These are phyloP conservation scores for Alethe diademata DNA, from an alignment of 2,113 vertebrate genomes.

Conservation along the genomic window DNA sequence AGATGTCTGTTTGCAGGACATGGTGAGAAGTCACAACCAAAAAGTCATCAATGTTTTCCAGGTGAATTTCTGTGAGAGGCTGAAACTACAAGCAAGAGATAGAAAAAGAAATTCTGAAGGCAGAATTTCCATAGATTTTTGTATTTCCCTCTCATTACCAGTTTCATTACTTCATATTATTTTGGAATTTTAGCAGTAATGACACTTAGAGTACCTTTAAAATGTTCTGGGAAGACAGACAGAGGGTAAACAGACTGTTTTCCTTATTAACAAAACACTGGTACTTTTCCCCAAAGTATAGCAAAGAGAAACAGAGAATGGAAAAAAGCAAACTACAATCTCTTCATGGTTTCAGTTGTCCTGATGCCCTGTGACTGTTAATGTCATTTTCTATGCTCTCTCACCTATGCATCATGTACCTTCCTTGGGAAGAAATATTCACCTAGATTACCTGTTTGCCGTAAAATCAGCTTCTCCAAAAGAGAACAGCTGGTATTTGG, in stretches of 20 bases:
- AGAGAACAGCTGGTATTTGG: not conserved
- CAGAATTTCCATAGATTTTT: not conserved
- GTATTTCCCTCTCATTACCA: not conserved
- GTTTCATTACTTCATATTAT: not conserved
- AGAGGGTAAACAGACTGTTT: not conserved
- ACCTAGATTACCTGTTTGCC: not conserved
- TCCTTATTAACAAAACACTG: conserved; percentile 11
- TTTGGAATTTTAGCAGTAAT: not conserved
- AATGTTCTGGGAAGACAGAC: not conserved
- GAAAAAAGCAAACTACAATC: not conserved
- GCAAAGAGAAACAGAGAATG: not conserved
- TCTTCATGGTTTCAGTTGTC: not conserved
- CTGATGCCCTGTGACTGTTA: not conserved
- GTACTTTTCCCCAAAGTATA: not conserved
- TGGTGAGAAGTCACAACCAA: not conserved
- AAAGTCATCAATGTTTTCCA: not conserved
- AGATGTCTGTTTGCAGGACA: not conserved
- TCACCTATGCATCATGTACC: not conserved
- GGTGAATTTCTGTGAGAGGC: not conserved
- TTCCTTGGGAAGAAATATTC: not conserved
- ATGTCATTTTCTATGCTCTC: not conserved
- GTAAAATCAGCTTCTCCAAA: not conserved
- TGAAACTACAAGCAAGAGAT: not conserved
- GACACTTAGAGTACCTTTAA: not conserved
- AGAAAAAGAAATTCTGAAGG: not conserved